Evolutionary conservation across 2,888 invertebrate species (phyloP).

Genomic region (Spilosoma lubricipeda): DNA sequence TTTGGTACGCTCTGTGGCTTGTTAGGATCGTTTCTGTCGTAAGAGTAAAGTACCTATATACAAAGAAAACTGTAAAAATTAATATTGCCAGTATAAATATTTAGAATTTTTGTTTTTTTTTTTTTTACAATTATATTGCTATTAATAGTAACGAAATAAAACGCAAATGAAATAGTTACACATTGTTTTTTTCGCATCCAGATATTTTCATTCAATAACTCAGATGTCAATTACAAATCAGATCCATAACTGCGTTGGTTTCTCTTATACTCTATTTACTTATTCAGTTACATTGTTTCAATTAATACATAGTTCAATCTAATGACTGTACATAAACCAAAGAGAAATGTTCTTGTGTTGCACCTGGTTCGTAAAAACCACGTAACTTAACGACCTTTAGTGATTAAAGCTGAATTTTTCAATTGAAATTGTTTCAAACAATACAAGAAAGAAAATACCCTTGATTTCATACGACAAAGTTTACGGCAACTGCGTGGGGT

Average conservation of each 20-base stretch:
- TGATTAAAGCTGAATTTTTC: neutral
- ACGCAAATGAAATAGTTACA: no score
- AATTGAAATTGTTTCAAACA: neutral
- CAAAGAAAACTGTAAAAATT: no score
- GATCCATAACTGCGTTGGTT: neutral
- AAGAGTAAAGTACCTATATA: no score
- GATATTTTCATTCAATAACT: neutral
- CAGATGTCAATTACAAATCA: neutral
- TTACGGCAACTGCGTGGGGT: neutral
- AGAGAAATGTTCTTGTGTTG: neutral
- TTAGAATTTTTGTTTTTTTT: no score
- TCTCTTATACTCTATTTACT: neutral
- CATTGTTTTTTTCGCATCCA: neutral
- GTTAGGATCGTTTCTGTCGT: no score
- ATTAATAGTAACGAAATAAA: no score
- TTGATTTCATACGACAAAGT: neutral
- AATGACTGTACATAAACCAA: neutral
- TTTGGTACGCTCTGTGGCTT: no score
- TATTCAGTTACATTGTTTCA: neutral
- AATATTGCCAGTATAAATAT: no score
- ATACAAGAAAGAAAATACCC: neutral
- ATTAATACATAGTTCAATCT: neutral
- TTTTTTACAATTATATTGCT: no score
- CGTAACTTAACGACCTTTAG: neutral
- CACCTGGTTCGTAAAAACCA: neutral